Base-by-base conservation (phyloP, 92 coral and sea anemone species). In the Umimayanthus kanabou region DNA sequence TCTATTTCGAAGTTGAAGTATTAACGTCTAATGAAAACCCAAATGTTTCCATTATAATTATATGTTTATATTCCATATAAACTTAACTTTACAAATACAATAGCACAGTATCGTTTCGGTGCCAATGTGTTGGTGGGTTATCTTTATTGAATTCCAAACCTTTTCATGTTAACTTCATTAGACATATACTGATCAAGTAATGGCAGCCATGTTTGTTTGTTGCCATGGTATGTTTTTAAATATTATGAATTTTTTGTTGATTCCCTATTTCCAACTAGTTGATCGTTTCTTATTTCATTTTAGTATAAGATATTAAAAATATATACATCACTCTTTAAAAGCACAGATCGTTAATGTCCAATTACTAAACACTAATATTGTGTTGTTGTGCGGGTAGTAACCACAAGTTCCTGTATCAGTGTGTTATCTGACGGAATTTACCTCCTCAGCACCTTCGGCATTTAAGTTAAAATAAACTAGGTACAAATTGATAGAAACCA, bases 151-250 rank as follows among this genome's bases (percentile, higher is more conserved):
- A 72, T 72, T 26, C 40, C 16, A 30, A 13, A 37, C 40, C 37
- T 26, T 26, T 28, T 22, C 13, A 10, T 28, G 20, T 72, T 72
- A 37, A 72, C 76, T 61, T 61, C 15, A 7, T 4, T 25, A 23
- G 7, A 2, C 69, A 61, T 33, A 33, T 33, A 33, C 37, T 33
- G 37, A 33, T 4, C 5, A 42, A 42, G 47, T 42, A 42, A 42
- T 72, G 2, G 39, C 76, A 25, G 15, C 22, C 50, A n/a, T 65
- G 85, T 81, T 81, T 61, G 39, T 58, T 81, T 65, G 85, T 81
- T 81, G 72, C 76, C 61, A 81, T 81, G 85, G 85, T 4, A 61
- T 81, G 73, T 81, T 25, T 23, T 13, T 11, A n/a, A 65, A 8
- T 30, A 28, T 39, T 15, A 1, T 37, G 1, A 39, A 75, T 9